These are phyloP conservation scores for Nephrotoma flavescens DNA, from an alignment of 2,888 invertebrate species.

Conservation along the genomic window DNA sequence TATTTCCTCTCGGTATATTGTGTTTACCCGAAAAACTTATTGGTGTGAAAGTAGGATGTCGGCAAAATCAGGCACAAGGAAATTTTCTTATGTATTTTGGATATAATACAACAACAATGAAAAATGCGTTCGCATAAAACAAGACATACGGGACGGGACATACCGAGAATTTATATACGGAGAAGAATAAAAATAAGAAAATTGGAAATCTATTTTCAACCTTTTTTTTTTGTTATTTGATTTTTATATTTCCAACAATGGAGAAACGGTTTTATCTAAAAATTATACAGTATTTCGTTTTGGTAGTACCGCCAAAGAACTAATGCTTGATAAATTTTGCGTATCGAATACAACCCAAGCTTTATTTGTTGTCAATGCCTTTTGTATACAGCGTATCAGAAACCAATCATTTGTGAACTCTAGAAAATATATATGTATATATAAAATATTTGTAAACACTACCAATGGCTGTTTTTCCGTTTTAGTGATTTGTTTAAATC, in stretches of 20 bases:
- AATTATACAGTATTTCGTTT: neutral
- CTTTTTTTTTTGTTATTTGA: neutral
- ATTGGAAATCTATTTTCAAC: neutral
- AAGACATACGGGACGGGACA: neutral
- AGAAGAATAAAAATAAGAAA: neutral
- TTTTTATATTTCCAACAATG: neutral
- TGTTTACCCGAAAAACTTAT: neutral
- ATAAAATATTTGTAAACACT: no score
- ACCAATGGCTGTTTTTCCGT: neutral
- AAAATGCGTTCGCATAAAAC: neutral
- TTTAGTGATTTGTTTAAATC: no score
- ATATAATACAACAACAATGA: neutral
- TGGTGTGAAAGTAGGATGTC: neutral
- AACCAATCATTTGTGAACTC: neutral
- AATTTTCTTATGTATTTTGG: neutral
- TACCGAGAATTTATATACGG: neutral
- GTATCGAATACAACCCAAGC: neutral
- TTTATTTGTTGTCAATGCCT: neutral
- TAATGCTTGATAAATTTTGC: neutral
- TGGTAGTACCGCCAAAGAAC: neutral
- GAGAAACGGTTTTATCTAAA: neutral
- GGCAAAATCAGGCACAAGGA: neutral
- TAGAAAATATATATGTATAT: neutral
- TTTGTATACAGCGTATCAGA: neutral
- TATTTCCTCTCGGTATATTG: neutral